Conservation (phyloP, 2,888 invertebrate genomes). For the Electrophaes corylata region DNA sequence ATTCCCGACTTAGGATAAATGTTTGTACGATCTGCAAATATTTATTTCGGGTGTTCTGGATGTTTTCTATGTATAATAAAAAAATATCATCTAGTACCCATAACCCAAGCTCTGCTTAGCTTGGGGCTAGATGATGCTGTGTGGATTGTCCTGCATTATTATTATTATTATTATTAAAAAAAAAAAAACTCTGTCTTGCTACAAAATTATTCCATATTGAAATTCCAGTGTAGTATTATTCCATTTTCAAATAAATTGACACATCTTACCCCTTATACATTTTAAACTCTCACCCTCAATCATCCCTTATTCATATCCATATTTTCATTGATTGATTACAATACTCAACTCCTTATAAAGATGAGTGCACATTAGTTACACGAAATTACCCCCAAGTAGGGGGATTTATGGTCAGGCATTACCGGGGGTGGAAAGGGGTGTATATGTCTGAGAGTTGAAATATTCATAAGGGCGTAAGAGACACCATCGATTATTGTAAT, state of each 20-base stretch:
- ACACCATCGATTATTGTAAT: slow-evolving; percentile 67
- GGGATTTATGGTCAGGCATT: slow-evolving; percentile 55
- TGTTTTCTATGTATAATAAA: too few relatives aligned
- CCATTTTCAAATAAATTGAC: slow-evolving; percentile 2
- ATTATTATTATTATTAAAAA: too few relatives aligned
- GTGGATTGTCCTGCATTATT: too few relatives aligned
- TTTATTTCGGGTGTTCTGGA: too few relatives aligned
- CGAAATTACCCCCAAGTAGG: slow-evolving; percentile 40
- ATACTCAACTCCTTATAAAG: slow-evolving; percentile 39
- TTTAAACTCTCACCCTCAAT: slow-evolving; percentile 22
- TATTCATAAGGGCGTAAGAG: slow-evolving; percentile 66
- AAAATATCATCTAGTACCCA: too few relatives aligned
- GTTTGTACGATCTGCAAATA: too few relatives aligned
- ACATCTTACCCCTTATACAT: slow-evolving; percentile 10
- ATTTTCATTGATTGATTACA: slow-evolving; percentile 42
- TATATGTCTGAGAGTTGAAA: slow-evolving; percentile 46
- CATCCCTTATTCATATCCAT: slow-evolving; percentile 23
- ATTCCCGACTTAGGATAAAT: too few relatives aligned
- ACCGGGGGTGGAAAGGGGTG: slow-evolving; percentile 34
- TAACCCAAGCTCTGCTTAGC: too few relatives aligned
- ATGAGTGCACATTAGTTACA: slow-evolving; percentile 44
- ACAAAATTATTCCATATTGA: too few relatives aligned
- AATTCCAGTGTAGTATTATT: too few relatives aligned
- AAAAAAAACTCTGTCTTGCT: too few relatives aligned
- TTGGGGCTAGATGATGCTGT: too few relatives aligned